A percentile compares a stretch with the other conserved stretches of the same genome.
phyloP scores from a whole-genome alignment of 2,113 vertebrate genomes.

The Cacatua alba region DNA sequence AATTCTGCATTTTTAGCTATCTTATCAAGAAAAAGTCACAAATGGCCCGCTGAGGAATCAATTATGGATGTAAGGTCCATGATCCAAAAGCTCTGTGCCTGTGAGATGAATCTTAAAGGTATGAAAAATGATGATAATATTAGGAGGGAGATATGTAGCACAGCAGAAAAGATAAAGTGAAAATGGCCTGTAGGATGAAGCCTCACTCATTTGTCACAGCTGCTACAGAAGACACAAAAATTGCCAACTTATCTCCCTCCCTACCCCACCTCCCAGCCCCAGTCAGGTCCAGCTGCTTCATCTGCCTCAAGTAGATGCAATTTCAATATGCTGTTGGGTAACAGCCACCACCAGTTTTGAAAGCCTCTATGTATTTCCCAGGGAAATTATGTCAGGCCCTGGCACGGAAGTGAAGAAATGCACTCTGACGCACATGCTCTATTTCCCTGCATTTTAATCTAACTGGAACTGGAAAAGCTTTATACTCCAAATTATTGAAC shows the following conservation, averaged over 20 bases:
- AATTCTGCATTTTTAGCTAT: conserved; percentile 12
- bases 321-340: not conserved
- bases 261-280: not conserved
- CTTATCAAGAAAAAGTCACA: conserved; percentile 14
- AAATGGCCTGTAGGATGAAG: not conserved
- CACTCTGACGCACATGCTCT: rapidly evolving
- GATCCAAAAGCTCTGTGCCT: conserved; percentile 18
- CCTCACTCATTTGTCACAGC: not conserved
- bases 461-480: not conserved
- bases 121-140: not conserved
- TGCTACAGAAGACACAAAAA: not conserved
- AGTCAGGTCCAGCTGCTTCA: not conserved
- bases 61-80: conserved; percentile 1
- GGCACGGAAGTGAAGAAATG: not conserved
- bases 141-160: not conserved
- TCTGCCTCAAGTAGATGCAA: not conserved
- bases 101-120: conserved; percentile 11
- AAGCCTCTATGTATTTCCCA: not conserved
- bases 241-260: not conserved
- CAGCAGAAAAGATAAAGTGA: not conserved
- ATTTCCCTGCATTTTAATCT: not conserved
- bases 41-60: conserved; percentile 17
- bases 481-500: not conserved
- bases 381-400: not conserved
- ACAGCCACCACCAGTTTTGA: not conserved